phyloP scores from a whole-genome alignment of 2,888 invertebrate species.

The Nowickia ferox region DNA sequence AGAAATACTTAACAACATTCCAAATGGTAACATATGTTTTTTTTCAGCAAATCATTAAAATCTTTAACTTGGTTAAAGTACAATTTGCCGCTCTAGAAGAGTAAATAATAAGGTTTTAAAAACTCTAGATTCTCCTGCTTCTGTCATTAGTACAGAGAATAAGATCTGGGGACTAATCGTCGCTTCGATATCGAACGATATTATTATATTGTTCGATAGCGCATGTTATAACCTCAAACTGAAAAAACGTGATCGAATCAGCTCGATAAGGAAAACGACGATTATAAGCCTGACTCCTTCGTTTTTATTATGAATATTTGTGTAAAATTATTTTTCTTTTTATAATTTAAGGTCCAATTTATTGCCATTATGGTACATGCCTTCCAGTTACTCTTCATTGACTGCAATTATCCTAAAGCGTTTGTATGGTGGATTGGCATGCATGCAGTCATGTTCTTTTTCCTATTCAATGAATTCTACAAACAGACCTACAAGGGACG shows the following conservation, averaged over 20 bases:
- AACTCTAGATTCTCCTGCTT: too few relatives aligned
- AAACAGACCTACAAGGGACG: slow-evolving; percentile 88
- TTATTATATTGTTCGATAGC: too few relatives aligned
- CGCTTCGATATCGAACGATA: too few relatives aligned
- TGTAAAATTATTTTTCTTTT: background rate
- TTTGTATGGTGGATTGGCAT: slow-evolving; percentile 98
- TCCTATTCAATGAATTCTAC: slow-evolving; percentile 97
- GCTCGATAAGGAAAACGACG: too few relatives aligned
- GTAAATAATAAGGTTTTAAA: too few relatives aligned
- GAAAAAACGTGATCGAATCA: too few relatives aligned
- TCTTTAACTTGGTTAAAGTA: too few relatives aligned
- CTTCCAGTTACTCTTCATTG: slow-evolving; percentile 94
- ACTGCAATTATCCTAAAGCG: slow-evolving; percentile 96
- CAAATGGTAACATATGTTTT: slow-evolving; percentile 89
- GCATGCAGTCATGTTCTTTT: slow-evolving; percentile 98
- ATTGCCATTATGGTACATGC: slow-evolving; percentile 95
- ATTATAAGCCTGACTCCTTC: too few relatives aligned
- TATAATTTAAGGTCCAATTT: slow-evolving; percentile 90
- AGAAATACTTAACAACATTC: slow-evolving; percentile 94
- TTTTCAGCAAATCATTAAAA: background rate
- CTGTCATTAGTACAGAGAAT: too few relatives aligned
- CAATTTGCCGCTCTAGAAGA: too few relatives aligned
- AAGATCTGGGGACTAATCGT: too few relatives aligned
- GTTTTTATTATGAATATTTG: background rate
- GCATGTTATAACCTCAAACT: too few relatives aligned